Percentiles rank a stretch among this genome's conserved stretches.
phyloP scores from a whole-genome alignment of 1,140 invertebrate genomes.

The Lepidostoma basale region DNA sequence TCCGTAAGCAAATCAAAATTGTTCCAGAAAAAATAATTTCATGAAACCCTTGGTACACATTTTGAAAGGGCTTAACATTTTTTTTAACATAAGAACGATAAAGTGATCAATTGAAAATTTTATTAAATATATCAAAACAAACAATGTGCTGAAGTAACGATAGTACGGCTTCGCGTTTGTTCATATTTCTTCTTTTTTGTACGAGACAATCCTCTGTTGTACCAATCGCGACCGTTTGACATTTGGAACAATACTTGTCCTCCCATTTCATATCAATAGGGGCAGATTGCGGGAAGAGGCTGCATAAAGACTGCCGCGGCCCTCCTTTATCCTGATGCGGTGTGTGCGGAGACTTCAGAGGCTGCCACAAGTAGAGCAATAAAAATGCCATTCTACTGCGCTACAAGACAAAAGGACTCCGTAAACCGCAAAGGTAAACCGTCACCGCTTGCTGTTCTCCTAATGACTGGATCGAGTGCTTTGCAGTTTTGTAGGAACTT shows the following conservation, averaged over 20 bases:
- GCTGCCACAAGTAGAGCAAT: slow-evolving; percentile 22
- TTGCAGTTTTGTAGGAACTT: slow-evolving; percentile 21
- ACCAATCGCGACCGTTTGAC: slow-evolving; percentile 2
- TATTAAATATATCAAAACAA: too few relatives aligned
- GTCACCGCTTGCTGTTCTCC: slow-evolving; percentile 11
- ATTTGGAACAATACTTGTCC: slow-evolving; percentile 8
- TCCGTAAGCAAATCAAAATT: too few relatives aligned
- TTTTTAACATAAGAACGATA: too few relatives aligned
- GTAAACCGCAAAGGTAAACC: slow-evolving; percentile 24
- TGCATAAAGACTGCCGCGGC: slow-evolving; percentile 10
- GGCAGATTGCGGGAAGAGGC: neutral
- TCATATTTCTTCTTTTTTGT: too few relatives aligned
- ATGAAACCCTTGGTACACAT: too few relatives aligned
- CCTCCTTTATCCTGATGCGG: neutral
- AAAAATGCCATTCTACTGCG: slow-evolving; percentile 27
- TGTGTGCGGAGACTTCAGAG: slow-evolving; percentile 6
- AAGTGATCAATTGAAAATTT: too few relatives aligned
- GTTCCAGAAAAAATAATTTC: too few relatives aligned
- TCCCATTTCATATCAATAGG: neutral
- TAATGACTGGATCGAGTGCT: slow-evolving; percentile 17
- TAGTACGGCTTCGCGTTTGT: too few relatives aligned
- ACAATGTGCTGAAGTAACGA: too few relatives aligned
- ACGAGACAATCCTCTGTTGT: too few relatives aligned
- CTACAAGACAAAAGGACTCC: slow-evolving; percentile 23
- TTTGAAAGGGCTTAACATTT: too few relatives aligned